A percentile compares a stretch with the other conserved stretches of the same genome.
Evolutionary conservation across 1,140 invertebrate species (phyloP).

Genomic region (Phocides pigmalion): DNA sequence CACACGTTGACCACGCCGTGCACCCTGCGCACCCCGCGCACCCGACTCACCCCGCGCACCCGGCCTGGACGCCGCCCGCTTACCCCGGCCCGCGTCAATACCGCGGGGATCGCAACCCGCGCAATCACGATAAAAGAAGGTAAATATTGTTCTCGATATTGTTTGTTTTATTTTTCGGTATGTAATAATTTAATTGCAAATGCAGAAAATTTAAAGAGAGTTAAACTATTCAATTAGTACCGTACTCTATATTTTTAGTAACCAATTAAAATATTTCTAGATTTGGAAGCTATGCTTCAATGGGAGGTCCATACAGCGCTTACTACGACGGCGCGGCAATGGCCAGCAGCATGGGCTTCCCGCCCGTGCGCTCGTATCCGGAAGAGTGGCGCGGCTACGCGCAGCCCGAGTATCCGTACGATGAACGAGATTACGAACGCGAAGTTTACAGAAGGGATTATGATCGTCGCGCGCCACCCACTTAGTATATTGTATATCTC

Average conservation of each 20-base stretch:
- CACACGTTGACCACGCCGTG: conserved; percentile 48
- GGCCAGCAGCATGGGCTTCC: conserved; percentile 68
- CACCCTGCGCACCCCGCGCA: conserved; percentile 54
- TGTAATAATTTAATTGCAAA: too few species aligned
- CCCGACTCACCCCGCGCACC: conserved; percentile 45
- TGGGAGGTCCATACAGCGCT: conserved; percentile 62
- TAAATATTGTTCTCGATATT: conserved; percentile 38
- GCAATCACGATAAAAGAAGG: conserved; percentile 78
- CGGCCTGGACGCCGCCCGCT: conserved; percentile 69
- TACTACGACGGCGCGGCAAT: conserved; percentile 67
- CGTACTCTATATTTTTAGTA: too few species aligned
- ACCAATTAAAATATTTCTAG: conserved; percentile 45
- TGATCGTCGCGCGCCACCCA: conserved; percentile 74
- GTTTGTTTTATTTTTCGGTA: conserved; percentile 16
- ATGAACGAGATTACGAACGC: conserved; percentile 73
- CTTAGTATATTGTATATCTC: conserved; percentile 46
- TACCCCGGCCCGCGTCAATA: conserved; percentile 74
- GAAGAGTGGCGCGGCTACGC: conserved; percentile 74
- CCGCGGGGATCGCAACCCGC: conserved; percentile 67
- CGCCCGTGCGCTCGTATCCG: conserved; percentile 65
- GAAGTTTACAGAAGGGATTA: conserved; percentile 77
- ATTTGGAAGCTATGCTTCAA: conserved; percentile 61
- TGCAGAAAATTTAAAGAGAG: too few species aligned
- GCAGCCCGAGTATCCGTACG: conserved; percentile 69
- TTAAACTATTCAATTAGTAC: too few species aligned